These are phyloP conservation scores for Strigamia crassipes DNA, from an alignment of 2,888 invertebrate species.

Conservation along the genomic window DNA sequence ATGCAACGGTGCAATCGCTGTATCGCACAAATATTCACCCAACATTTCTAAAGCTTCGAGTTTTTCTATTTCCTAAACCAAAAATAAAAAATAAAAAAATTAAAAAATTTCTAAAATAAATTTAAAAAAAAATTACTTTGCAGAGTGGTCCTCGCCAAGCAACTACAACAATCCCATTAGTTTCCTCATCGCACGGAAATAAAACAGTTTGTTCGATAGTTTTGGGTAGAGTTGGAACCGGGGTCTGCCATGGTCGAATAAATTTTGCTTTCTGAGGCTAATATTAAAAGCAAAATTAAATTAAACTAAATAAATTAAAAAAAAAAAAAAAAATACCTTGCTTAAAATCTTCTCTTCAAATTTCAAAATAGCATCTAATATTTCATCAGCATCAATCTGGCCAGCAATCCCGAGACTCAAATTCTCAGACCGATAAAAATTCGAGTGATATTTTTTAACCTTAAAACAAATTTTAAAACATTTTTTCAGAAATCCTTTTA, in stretches of 20 bases:
- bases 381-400: slow-evolving; percentile 73
- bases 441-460: slow-evolving; percentile 78
- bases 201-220: slow-evolving; percentile 66
- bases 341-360: slow-evolving; percentile 73
- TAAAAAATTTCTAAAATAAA: background rate
- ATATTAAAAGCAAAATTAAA: background rate
- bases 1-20: slow-evolving; percentile 83
- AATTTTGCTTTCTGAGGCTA: slow-evolving; percentile 60
- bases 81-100: too few species aligned
- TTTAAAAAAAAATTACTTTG: slow-evolving; percentile 43
- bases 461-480: slow-evolving; percentile 55
- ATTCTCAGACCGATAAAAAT: slow-evolving; percentile 88
- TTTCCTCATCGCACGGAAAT: slow-evolving; percentile 84
- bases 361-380: slow-evolving; percentile 73
- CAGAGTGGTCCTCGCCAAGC: slow-evolving; percentile 77
- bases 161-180: slow-evolving; percentile 75
- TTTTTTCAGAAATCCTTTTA: background rate
- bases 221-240: slow-evolving; percentile 68
- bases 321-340: slow-evolving; percentile 53
- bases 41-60: slow-evolving; percentile 71
- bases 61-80: slow-evolving; percentile 44
- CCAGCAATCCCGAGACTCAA: slow-evolving; percentile 82
- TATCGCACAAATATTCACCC: slow-evolving; percentile 81
- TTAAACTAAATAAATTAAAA: slow-evolving; percentile 54
- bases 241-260: slow-evolving; percentile 76